Evolutionary conservation across 2,797 vertebrate species (phyloP), one percentile per base, ranked within the genome.

Genomic region (Staurois parvus): DNA sequence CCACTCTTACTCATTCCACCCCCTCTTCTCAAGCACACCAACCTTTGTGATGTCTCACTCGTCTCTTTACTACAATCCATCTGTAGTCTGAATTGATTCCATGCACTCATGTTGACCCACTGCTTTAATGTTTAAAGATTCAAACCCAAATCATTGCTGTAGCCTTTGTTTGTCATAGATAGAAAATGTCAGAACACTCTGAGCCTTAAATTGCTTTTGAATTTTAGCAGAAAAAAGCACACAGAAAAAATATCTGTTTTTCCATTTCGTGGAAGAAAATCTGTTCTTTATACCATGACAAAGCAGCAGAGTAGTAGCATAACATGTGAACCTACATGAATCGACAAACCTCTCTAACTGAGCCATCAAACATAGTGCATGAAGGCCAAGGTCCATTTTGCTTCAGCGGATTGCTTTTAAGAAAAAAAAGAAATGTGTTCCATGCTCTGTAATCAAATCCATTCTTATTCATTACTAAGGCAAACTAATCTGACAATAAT

Each of bases 61-160:
- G 26, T 83, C 30, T 81, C 24, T 76, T 82, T 67, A 26, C 74
- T 66, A 32, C 29, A 67, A 37, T 56, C 64, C 59, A 59, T 83
- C 30, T 56, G 67, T 74, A 30, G 85, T 29, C 34, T 83, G 69
- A 87, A 87, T 78, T 79, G 80, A 82, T 83, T 87, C 75, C 68
- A 83, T 45, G 40, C 75, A 87, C 80, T 75, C 78, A 86, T 83
- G 80, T 67, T 87, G 85, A 87, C 85, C 85, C 74, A 74, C 69
- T 78, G 66, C 72, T 87, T 83, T 78, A 73, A 83, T 83, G 68
- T 87, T 83, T 52, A 82, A 86, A 82, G 85, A 82, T 73, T 83
- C 74, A 86, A 77, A 76, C 74, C 74, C 67, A 86, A 86, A 86
- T 86, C 80, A 86, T 52, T 72, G 85, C 67, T 78, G 75, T 48